Percentiles rank a stretch among this genome's conserved stretches.
Evolutionary conservation across 1,140 invertebrate genomes (phyloP).

Genomic region (Brachionus paranguensis): DNA sequence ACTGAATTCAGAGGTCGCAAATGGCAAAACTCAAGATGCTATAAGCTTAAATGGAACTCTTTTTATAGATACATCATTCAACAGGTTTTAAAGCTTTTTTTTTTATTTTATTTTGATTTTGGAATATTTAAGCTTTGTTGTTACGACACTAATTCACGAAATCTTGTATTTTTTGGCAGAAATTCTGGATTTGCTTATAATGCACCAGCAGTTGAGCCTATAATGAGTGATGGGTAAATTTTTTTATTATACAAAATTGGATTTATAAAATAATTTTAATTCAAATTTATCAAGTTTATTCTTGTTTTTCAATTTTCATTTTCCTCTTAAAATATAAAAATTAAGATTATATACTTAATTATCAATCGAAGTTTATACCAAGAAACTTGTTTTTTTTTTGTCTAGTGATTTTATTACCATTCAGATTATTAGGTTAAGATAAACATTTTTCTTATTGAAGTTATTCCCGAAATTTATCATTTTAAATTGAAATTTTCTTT

Average conservation of each 20-base stretch:
- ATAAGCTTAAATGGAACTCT: neutral
- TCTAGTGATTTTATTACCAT: too few relatives aligned
- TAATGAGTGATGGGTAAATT: neutral
- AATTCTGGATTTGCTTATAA: slow-evolving; percentile 30
- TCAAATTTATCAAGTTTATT: too few relatives aligned
- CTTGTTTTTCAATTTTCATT: too few relatives aligned
- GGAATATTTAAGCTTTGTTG: neutral
- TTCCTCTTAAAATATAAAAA: too few relatives aligned
- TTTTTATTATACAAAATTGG: neutral
- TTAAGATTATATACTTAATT: too few relatives aligned
- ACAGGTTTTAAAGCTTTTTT: neutral
- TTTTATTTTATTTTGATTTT: neutral
- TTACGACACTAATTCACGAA: neutral
- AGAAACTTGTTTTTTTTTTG: too few relatives aligned
- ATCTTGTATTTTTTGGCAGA: neutral
- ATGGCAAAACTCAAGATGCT: neutral
- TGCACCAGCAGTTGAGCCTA: neutral
- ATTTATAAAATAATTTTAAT: too few relatives aligned
- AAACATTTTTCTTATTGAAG: too few relatives aligned
- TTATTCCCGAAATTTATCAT: too few relatives aligned
- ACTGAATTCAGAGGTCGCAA: neutral
- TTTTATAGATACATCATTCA: neutral
- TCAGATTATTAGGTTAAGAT: too few relatives aligned
- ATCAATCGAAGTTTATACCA: too few relatives aligned
- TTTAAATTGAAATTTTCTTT: too few relatives aligned